Evolutionary conservation across 2,113 vertebrate species (phyloP), one percentile per base, ranked within the genome.

Genomic region (Myiagra hebetior): DNA sequence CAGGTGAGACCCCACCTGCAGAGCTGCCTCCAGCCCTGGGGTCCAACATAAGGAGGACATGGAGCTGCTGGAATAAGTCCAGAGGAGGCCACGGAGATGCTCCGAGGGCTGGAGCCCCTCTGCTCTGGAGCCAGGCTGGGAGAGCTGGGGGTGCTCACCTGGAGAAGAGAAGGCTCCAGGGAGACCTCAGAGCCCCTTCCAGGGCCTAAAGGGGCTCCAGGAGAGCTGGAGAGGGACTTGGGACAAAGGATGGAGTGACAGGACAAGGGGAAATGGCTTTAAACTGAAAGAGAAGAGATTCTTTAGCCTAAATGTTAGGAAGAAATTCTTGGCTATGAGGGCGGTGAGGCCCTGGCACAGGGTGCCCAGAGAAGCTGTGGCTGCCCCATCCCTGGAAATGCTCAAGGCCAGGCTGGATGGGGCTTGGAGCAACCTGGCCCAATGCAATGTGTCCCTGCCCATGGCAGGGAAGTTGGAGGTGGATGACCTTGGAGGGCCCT

Each of bases 21-120:
- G n/a, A 67, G 21, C 41, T 80, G 33, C 62, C 57, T 22, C 41
- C 62, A 67, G 26, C 20, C 3, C 62, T 24, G 16, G 15, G 60
- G 9, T 18, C 42, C 42, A 64, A 4, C 20, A 19, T 0, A 21
- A 80, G 20, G 2, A 23, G 31, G 39, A 53, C 0, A 0, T 55
- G 77, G 49, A 55, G 5, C 8, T n/a, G 37, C 59, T 64, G 59
- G 30, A 52, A 8, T 0, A 1, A 63, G 18, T 13, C 59, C 75
- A 78, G 75, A 78, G 49, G 62, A 65, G 13, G 26, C 33, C 41
- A 20, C 1, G 1, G 50, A 80, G 49, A 0, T 80, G 27, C 41
- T 37, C 39, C 50, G 30, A 18, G 27, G 41, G 62, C 50, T 65
- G 31, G 41, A 65, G 41, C 7, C 7, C 63, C 41, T 44, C 30